A percentile compares a stretch with the other conserved stretches of the same genome.
Evolutionary conservation across 2,888 invertebrate species (phyloP).

Genomic region (Drosophila gaucha): DNA sequence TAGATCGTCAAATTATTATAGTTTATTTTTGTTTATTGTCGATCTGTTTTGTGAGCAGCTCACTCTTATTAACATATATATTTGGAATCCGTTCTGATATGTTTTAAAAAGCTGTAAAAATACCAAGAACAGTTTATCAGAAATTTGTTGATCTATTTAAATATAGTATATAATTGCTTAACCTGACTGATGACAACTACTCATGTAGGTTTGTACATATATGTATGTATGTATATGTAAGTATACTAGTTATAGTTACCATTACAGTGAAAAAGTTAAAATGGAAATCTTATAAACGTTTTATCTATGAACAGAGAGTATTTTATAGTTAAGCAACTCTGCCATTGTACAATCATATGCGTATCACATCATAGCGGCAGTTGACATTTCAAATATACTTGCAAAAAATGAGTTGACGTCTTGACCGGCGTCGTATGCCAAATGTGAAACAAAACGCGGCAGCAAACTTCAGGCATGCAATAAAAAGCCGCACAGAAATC

Average conservation of each 20-base stretch:
- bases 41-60: not conserved
- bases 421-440: conserved; percentile 35
- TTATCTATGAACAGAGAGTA: too few relatives aligned
- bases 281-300: not conserved
- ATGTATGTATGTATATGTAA: too few relatives aligned
- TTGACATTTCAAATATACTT: conserved; percentile 20
- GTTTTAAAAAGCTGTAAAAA: conserved; percentile 23
- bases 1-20: not conserved
- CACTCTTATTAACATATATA: conserved; percentile 18
- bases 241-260: too few relatives aligned
- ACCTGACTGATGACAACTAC: not conserved
- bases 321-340: not conserved
- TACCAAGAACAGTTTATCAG: not conserved
- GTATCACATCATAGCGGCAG: conserved; percentile 4
- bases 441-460: conserved; percentile 38
- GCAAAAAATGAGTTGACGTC: conserved; percentile 12
- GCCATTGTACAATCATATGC: not conserved
- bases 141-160: not conserved
- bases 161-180: not conserved
- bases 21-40: not conserved
- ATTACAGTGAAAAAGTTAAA: not conserved
- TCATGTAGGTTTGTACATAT: not conserved
- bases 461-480: conserved; percentile 56
- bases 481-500: conserved; percentile 65
- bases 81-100: conserved; percentile 33